A percentile compares a stretch with the other conserved stretches of the same genome.
These are phyloP conservation scores for Conger conger DNA, from an alignment of 2,113 vertebrate genomes.

Conservation along the genomic window DNA sequence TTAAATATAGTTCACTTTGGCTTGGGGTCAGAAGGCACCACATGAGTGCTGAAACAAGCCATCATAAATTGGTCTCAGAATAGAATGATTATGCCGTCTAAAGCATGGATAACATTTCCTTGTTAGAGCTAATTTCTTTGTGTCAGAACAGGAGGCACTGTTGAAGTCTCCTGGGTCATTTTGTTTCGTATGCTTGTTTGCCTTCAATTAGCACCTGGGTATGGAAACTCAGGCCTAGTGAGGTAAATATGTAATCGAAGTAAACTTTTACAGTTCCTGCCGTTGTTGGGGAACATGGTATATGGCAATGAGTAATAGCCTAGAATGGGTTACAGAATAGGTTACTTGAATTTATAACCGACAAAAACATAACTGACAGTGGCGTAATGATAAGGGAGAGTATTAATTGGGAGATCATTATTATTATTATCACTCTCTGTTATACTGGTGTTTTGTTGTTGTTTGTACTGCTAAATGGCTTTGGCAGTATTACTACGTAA, in stretches of 20 bases:
- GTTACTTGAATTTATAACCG: no score
- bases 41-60: not conserved
- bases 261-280: not conserved
- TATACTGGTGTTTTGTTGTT: no score
- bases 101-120: not conserved
- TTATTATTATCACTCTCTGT: no score
- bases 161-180: not conserved
- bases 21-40: not conserved
- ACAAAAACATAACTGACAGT: no score
- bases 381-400: no score
- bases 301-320: not conserved
- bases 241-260: not conserved
- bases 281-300: not conserved
- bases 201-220: not conserved
- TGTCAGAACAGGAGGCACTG: not conserved
- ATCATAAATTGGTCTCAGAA: not conserved
- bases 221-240: not conserved
- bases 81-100: not conserved
- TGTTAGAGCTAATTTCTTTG: not conserved
- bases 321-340: no score
- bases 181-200: not conserved
- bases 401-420: no score
- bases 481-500: no score
- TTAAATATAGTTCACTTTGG: constrained; percentile 5
- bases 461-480: no score